These are phyloP conservation scores for Odocoileus hemionus DNA, from an alignment of 2,113 vertebrate genomes.

Conservation along the genomic window DNA sequence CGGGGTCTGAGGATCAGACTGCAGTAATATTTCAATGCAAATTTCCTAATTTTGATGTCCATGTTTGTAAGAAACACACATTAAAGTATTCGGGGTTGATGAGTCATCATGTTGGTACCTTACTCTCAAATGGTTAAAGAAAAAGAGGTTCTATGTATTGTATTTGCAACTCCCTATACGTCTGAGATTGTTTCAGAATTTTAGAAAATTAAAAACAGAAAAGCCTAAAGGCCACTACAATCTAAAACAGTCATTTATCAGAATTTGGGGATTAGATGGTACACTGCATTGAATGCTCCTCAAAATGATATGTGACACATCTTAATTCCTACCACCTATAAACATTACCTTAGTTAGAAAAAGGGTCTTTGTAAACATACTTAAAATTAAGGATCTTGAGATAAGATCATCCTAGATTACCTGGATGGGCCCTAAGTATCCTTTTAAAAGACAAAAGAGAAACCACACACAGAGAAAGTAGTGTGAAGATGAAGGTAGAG, in stretches of 20 bases:
- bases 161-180: neutral
- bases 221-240: neutral
- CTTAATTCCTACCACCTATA: neutral
- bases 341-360: neutral
- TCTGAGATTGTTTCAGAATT: neutral
- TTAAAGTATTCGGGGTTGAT: neutral
- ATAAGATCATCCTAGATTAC: neutral
- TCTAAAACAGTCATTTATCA: neutral
- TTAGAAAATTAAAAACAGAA: neutral
- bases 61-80: neutral
- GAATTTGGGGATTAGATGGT: neutral
- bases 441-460: neutral
- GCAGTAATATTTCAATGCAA: neutral
- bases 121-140: neutral
- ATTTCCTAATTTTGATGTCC: slow-evolving; percentile 20
- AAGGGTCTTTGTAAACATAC: neutral
- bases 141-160: neutral
- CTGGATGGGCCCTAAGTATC: neutral
- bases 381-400: neutral
- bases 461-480: neutral
- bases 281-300: neutral
- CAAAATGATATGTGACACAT: neutral
- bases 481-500: neutral
- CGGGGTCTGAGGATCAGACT: neutral
- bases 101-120: neutral